Evolutionary conservation across 2,888 invertebrate species (phyloP).

Genomic region (Scelioninae gen. 1): DNA sequence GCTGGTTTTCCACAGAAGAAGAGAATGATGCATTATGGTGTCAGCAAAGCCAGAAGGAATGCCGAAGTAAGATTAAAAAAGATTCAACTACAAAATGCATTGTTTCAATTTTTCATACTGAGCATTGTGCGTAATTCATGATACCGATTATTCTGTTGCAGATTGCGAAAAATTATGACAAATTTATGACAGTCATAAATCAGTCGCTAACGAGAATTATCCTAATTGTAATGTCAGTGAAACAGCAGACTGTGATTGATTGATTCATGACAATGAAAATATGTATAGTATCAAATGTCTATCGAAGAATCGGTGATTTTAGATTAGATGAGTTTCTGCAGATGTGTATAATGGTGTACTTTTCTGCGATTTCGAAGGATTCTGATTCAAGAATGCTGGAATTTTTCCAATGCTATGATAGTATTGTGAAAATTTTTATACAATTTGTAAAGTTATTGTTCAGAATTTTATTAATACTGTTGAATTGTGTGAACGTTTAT

Average conservation of each 20-base stretch:
- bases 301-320: constrained; percentile 14
- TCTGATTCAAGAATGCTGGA: too few species aligned
- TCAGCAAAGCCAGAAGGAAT: constrained; percentile 42
- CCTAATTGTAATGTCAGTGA: constrained; percentile 60
- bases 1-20: constrained; percentile 86
- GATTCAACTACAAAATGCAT: too few species aligned
- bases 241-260: constrained; percentile 34
- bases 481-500: too few species aligned
- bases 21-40: constrained; percentile 78
- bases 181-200: constrained; percentile 56
- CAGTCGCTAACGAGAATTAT: constrained; percentile 50
- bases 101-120: constrained; percentile 25
- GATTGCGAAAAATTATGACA: constrained; percentile 63
- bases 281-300: constrained; percentile 20
- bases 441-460: too few species aligned
- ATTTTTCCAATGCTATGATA: too few species aligned
- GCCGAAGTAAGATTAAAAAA: constrained; percentile 37
- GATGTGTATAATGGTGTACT: too few species aligned
- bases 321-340: constrained; percentile 21
- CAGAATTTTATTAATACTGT: too few species aligned
- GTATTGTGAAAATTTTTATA: too few species aligned
- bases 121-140: constrained; percentile 21
- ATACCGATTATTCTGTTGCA: constrained; percentile 49
- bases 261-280: constrained; percentile 61
- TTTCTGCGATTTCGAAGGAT: neutral